These are phyloP conservation scores for Pipa parva DNA, from an alignment of 2,113 vertebrate genomes.

Conservation along the genomic window DNA sequence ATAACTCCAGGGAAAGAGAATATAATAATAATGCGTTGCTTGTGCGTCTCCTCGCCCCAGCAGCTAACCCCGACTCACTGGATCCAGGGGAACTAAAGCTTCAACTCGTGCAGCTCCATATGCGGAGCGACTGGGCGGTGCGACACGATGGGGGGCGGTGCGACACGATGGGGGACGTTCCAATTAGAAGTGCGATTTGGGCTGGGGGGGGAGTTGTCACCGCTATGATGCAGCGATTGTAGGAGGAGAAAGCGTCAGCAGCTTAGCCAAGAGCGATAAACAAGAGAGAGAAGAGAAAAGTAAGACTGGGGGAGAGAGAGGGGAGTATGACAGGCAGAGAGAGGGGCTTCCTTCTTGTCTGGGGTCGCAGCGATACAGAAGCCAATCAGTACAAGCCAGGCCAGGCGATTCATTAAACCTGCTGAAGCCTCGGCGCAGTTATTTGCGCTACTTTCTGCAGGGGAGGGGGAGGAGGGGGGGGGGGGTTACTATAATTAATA, in stretches of 20 bases:
- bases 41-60: background rate
- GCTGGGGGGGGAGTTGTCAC: constrained; percentile 16
- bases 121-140: constrained; percentile 13
- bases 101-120: constrained; percentile 18
- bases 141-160: background rate
- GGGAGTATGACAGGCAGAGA: constrained; percentile 13
- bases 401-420: too few species aligned
- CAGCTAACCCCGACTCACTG: background rate
- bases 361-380: background rate
- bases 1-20: too few species aligned
- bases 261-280: constrained; percentile 31
- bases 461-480: background rate
- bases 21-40: too few species aligned
- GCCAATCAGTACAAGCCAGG: too few species aligned
- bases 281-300: constrained; percentile 23
- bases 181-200: background rate
- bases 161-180: constrained; percentile 5
- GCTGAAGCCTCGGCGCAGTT: too few species aligned
- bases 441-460: too few species aligned
- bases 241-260: constrained; percentile 24
- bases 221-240: background rate
- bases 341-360: background rate
- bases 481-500: too few species aligned
- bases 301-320: constrained; percentile 2
- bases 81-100: background rate